Evolutionary conservation across 2,888 invertebrate genomes (phyloP), one percentile per base, ranked within the genome.

Genomic region (Anticlea derivata): DNA sequence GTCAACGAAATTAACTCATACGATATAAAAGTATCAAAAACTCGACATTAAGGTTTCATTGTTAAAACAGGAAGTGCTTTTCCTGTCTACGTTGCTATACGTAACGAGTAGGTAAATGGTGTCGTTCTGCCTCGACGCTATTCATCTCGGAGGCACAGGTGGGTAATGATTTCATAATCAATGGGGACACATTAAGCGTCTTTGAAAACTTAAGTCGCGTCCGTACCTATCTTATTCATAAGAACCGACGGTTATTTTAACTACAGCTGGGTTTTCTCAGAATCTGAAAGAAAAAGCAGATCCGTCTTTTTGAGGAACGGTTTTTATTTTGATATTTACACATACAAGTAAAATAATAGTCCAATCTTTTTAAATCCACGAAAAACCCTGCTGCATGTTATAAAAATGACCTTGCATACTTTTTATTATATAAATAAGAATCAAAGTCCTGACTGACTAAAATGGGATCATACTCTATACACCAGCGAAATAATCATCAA

Each of bases 261-360:
- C 10, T 8, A 39, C 20, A 23, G 13, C 23, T 24, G 23, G 13
- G 24, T 24, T 31, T 31, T 24, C 12, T 31, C 27, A 39, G 27
- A 27, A 41, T 8, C 41, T 31, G 31, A 41, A 12, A 29, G 31
- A 23, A 11, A 31, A 30, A 31, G 22, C 8, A n/a, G 3, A 11
- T 22, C 30, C 22, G 22, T 11, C 22, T 40, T 41, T 11, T 29
- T 23, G 6, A 5, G 4, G 7, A 1, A 41, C 11, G n/a, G 31
- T 23, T 22, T 40, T 11, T 30, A 11, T 13, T 22, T 5, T 11
- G 11, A 24, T 12, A 37, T 12, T 5, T 24, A 17, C 17, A 17
- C 2, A 17, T 17, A 17, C 4, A 17, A 17, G 17, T 17, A 17
- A 17, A 17, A 17, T 17, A 17, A 17, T 4, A 3, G 17, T 3